Conservation (phyloP, 2,113 vertebrate species). For the Coreoperca whiteheadi region DNA sequence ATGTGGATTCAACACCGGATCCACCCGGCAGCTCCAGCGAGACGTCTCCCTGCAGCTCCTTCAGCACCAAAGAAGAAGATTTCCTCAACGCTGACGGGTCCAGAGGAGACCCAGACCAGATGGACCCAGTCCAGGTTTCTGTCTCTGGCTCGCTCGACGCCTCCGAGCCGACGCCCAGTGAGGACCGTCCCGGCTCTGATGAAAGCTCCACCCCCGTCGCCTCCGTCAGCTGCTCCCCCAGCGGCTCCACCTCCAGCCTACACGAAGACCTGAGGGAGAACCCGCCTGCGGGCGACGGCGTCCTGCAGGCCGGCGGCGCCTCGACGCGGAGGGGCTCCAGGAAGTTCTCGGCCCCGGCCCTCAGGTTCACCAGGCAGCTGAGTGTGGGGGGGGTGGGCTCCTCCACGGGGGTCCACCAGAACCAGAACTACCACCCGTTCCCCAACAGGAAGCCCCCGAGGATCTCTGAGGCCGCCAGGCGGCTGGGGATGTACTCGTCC, state of each 20-base stretch:
- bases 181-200: too few species aligned
- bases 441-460: constrained; percentile 83
- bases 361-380: constrained; percentile 65
- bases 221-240: constrained; percentile 1
- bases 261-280: background rate
- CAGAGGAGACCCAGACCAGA: background rate
- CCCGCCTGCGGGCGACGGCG: background rate
- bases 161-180: too few species aligned
- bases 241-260: background rate
- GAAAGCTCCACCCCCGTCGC: background rate
- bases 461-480: constrained; percentile 86
- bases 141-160: too few species aligned
- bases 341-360: constrained; percentile 55
- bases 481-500: constrained; percentile 79
- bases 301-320: background rate
- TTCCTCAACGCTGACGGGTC: background rate
- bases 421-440: constrained; percentile 84
- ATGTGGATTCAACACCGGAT: background rate
- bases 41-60: background rate
- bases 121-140: background rate
- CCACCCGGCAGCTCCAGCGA: background rate
- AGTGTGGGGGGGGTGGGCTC: constrained; percentile 46
- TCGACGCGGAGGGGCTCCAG: background rate
- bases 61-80: background rate
- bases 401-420: constrained; percentile 43